A percentile compares a stretch with the other conserved stretches of the same genome.
Conservation (phyloP, 2,113 vertebrate species). For the Willisornis vidua region DNA sequence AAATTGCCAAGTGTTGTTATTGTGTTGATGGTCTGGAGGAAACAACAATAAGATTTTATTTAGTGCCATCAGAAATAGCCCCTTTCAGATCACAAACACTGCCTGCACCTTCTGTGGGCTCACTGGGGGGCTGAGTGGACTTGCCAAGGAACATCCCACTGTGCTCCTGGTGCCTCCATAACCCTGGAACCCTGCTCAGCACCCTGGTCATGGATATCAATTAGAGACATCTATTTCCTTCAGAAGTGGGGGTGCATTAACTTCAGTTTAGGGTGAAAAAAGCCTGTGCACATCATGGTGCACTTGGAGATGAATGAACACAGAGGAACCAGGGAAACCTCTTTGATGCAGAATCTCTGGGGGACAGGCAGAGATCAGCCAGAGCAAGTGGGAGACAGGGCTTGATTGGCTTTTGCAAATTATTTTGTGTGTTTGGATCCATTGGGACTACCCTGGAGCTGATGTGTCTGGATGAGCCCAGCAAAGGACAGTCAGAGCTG, state of each 20-base stretch:
- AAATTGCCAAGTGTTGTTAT: background rate
- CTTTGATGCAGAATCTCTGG: background rate
- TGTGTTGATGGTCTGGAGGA: background rate
- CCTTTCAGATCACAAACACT: background rate
- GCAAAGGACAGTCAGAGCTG: background rate
- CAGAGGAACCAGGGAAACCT: background rate
- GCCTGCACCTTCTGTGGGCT: background rate
- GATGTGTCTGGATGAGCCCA: background rate
- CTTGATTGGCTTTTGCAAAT: background rate
- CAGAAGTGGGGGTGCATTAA: background rate
- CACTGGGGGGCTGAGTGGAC: background rate
- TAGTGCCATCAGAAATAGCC: background rate
- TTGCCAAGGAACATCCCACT: background rate
- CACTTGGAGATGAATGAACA: background rate
- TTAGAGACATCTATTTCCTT: background rate
- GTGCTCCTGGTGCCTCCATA: background rate
- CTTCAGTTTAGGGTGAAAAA: background rate
- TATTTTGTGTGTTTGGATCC: background rate
- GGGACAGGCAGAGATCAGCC: background rate
- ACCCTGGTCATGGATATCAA: background rate
- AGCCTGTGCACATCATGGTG: background rate
- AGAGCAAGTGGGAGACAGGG: background rate
- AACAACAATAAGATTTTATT: background rate
- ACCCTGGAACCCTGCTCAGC: background rate
- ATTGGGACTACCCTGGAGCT: background rate